These are phyloP conservation scores for Caranx melampygus DNA, from an alignment of 2,113 vertebrate species.

Conservation along the genomic window DNA sequence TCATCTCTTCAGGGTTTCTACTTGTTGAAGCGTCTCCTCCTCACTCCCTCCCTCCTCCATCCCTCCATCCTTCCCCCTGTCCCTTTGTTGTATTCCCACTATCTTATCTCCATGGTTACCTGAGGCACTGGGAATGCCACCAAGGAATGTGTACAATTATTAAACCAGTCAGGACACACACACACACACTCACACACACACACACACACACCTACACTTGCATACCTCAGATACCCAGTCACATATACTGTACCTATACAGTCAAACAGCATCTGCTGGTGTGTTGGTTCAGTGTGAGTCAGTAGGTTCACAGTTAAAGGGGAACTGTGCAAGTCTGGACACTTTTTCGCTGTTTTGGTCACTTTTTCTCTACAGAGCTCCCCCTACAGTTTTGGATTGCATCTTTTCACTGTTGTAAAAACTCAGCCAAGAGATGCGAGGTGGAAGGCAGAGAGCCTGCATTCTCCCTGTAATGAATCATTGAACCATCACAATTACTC, in stretches of 20 bases:
- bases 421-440: too few species aligned
- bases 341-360: too few species aligned
- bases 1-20: background rate
- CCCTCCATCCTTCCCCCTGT: slow-evolving; percentile 24
- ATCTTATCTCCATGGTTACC: slow-evolving; percentile 76
- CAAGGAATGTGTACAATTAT: slow-evolving; percentile 81
- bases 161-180: slow-evolving; percentile 67
- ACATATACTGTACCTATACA: background rate
- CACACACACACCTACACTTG: slow-evolving; percentile 33
- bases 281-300: background rate
- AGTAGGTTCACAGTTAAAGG: background rate
- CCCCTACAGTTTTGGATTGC: too few species aligned
- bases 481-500: too few species aligned
- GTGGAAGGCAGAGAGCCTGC: too few species aligned
- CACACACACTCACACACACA: slow-evolving; percentile 34
- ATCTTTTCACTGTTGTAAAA: too few species aligned
- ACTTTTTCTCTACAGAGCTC: too few species aligned
- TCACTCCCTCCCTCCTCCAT: background rate
- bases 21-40: background rate
- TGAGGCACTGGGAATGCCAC: slow-evolving; percentile 71
- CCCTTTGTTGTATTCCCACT: slow-evolving; percentile 47
- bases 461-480: too few species aligned
- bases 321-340: too few species aligned
- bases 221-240: slow-evolving; percentile 23
- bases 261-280: background rate